Base-by-base conservation (phyloP, 2,797 vertebrate species). In the Sebastiscus tertius region DNA sequence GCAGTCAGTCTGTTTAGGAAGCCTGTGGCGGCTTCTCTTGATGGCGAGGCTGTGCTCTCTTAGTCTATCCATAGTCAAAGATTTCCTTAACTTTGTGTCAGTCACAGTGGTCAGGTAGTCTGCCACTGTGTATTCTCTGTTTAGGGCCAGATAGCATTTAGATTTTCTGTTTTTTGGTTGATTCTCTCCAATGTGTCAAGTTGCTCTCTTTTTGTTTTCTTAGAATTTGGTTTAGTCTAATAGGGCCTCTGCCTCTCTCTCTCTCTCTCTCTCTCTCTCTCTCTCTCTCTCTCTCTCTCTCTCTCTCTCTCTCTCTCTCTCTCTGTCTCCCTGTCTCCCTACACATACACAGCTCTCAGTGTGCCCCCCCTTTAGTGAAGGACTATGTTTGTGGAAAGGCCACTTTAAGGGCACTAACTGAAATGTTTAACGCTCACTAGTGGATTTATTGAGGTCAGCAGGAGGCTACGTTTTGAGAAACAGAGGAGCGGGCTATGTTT, bases 361-460 rank as follows among this genome's bases (percentile, higher is more conserved):
- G 63, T 18, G 42, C 42, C 59, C 71, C 79, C 82, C 83, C 81
- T 90, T 84, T 87, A 86, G 79, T 85, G 78, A 89, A 87, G 72
- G 74, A 88, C 84, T 81, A 72, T 80, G 85, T 93, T 90, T 92
- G 83, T 85, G 76, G 80, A 89, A 90, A 91, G 93, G 93, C 93
- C 90, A 93, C 88, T 87, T 87, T 91, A 82, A 92, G 90, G 93
- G 85, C 92, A 92, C 89, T 89, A 91, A 94, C 87, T 91, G 84
- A 94, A 93, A 91, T 91, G 93, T 93, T 94, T 92, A 90, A 93
- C 72, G 72, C 87, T 91, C 73, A 29, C 77, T 52, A 61, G 87
- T 93, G 86, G 92, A 95, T 96, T 95, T 95, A 95, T 95, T 93
- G 93, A 94, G 94, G 94, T 95, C 93, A 95, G 80, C 86, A 79